phyloP scores from a whole-genome alignment of 2,113 vertebrate species.

The Chamaea fasciata region DNA sequence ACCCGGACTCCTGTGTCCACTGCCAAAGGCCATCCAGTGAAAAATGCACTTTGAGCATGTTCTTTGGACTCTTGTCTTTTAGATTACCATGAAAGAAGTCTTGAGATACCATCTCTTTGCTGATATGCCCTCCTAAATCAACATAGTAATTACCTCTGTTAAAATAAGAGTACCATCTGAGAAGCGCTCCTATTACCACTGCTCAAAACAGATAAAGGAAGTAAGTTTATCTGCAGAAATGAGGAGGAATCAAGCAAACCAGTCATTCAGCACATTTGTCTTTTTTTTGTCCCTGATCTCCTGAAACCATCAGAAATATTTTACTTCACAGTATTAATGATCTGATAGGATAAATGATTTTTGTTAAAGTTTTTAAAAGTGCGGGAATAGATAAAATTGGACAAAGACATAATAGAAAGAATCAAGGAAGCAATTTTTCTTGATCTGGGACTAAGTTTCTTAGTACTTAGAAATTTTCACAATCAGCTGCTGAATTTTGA shows the following conservation, averaged over 20 bases:
- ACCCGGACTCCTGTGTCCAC: background rate
- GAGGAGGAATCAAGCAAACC: background rate
- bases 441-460: conserved; percentile 6
- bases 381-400: background rate
- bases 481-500: background rate
- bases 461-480: background rate
- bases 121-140: conserved; percentile 32
- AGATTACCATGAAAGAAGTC: background rate
- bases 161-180: background rate
- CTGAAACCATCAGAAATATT: background rate
- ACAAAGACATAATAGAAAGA: background rate
- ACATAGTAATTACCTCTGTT: conserved; percentile 33
- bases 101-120: background rate
- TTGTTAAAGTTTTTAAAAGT: background rate
- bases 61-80: background rate
- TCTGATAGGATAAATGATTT: background rate
- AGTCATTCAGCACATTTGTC: background rate
- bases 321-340: background rate
- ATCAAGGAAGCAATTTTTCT: background rate
- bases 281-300: background rate
- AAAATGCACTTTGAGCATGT: background rate
- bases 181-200: background rate
- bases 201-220: conserved; percentile 4
- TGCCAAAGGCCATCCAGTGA: background rate
- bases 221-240: background rate